A percentile compares a stretch with the other conserved stretches of the same genome.
These are phyloP conservation scores for Euthynnus affinis DNA, from an alignment of 2,797 vertebrate species.

Conservation along the genomic window DNA sequence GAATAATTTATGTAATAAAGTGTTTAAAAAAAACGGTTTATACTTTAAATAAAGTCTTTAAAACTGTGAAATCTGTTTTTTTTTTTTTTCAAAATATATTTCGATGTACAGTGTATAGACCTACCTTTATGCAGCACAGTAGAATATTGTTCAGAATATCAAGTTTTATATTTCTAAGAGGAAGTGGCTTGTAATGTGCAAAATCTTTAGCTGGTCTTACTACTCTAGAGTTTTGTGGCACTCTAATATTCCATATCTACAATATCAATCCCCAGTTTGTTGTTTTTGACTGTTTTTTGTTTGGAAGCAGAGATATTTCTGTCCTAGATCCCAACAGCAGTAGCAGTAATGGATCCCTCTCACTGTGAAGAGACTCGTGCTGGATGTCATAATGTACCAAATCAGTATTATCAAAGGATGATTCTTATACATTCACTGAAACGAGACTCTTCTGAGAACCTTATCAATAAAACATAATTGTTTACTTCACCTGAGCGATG, in stretches of 20 bases:
- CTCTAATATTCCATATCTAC: slow-evolving; percentile 88
- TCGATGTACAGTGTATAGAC: slow-evolving; percentile 92
- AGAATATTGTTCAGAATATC: slow-evolving; percentile 92
- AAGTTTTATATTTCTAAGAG: slow-evolving; percentile 93
- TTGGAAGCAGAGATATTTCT: slow-evolving; percentile 83
- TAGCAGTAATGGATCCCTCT: slow-evolving; percentile 88
- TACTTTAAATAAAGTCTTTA: slow-evolving; percentile 99
- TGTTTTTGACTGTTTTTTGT: slow-evolving; percentile 81
- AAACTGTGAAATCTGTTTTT: slow-evolving; percentile 98
- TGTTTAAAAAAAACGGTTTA: slow-evolving; percentile 98
- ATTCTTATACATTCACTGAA: slow-evolving; percentile 86
- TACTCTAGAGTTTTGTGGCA: slow-evolving; percentile 90
- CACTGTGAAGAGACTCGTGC: slow-evolving; percentile 90
- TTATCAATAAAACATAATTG: slow-evolving; percentile 90
- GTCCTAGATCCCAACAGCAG: slow-evolving; percentile 88
- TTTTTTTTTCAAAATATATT: slow-evolving; percentile 86
- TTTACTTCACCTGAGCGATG: slow-evolving; percentile 85
- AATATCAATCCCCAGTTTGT: slow-evolving; percentile 85
- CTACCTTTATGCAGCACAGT: slow-evolving; percentile 92
- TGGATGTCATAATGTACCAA: slow-evolving; percentile 92
- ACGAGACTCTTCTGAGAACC: slow-evolving; percentile 89
- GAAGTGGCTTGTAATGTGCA: slow-evolving; percentile 92
- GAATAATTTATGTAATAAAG: slow-evolving; percentile 99
- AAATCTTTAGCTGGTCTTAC: slow-evolving; percentile 91
- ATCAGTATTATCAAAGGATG: slow-evolving; percentile 90